A percentile compares a stretch with the other conserved stretches of the same genome.
Evolutionary conservation across 2,797 vertebrate species (phyloP).

Genomic region (Spatula versicolor): DNA sequence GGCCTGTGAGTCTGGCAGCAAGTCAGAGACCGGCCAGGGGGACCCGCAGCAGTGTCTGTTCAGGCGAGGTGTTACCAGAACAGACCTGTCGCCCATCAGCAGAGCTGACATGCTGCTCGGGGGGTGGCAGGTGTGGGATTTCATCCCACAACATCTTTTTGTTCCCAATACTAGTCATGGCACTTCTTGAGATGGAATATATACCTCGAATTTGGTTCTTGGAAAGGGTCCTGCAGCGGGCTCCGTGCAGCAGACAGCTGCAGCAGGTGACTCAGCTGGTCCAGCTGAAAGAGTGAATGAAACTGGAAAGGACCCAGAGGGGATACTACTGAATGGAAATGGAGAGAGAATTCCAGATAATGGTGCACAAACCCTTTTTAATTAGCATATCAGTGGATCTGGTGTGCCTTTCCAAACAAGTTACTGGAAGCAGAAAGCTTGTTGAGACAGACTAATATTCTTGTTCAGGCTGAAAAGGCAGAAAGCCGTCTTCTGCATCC

Average conservation of each 20-base stretch:
- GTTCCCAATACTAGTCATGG: not conserved
- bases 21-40: not conserved
- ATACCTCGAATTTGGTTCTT: not conserved
- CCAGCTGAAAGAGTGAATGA: not conserved
- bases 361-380: not conserved
- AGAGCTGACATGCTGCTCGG: not conserved
- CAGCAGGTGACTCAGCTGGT: not conserved
- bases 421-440: not conserved
- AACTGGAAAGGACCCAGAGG: not conserved
- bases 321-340: not conserved
- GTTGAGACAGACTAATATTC: not conserved
- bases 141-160: not conserved
- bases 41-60: not conserved
- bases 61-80: not conserved
- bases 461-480: not conserved
- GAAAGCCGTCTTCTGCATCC: not conserved
- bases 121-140: not conserved
- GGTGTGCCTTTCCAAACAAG: not conserved
- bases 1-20: not conserved
- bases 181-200: not conserved
- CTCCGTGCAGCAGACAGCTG: not conserved
- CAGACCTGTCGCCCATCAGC: not conserved
- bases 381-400: not conserved
- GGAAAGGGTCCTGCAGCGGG: not conserved
- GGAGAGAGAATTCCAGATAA: not conserved